phyloP scores from a whole-genome alignment of 92 coral and sea anemone genomes.

The Pocillopora grandis region DNA sequence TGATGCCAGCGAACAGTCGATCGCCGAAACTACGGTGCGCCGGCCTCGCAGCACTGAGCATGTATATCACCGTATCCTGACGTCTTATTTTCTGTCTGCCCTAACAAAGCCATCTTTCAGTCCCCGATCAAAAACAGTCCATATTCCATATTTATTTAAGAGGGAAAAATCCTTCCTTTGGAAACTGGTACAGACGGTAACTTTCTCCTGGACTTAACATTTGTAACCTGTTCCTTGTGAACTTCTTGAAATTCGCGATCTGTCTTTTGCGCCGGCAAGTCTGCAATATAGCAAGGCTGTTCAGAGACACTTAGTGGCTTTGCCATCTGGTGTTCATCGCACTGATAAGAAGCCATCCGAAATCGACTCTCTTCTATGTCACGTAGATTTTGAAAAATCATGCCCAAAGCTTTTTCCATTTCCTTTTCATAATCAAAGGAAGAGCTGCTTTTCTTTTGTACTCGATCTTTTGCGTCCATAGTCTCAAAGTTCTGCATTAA shows the following conservation, averaged over 20 bases:
- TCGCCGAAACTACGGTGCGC: no score
- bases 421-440: constrained; percentile 46
- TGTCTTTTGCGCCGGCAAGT: background rate
- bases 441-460: background rate
- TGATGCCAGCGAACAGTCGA: no score
- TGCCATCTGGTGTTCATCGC: background rate
- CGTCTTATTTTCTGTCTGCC: background rate
- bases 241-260: background rate
- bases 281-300: background rate
- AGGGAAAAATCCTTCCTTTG: background rate
- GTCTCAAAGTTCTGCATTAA: background rate
- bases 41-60: no score
- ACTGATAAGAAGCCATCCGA: background rate
- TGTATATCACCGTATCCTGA: no score
- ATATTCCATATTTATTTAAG: background rate
- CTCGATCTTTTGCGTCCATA: constrained; percentile 5
- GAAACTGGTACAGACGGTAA: constrained; percentile 12
- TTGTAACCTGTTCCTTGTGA: constrained; percentile 4
- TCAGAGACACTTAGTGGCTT: background rate
- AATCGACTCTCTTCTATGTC: constrained; percentile 44
- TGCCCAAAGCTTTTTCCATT: constrained; percentile 43
- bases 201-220: constrained; percentile 13
- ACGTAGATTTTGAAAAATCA: constrained; percentile 51
- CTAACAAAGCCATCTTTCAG: background rate
- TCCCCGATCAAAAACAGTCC: background rate